Conservation (phyloP, 2,113 vertebrate species). For the Thomomys bottae region DNA sequence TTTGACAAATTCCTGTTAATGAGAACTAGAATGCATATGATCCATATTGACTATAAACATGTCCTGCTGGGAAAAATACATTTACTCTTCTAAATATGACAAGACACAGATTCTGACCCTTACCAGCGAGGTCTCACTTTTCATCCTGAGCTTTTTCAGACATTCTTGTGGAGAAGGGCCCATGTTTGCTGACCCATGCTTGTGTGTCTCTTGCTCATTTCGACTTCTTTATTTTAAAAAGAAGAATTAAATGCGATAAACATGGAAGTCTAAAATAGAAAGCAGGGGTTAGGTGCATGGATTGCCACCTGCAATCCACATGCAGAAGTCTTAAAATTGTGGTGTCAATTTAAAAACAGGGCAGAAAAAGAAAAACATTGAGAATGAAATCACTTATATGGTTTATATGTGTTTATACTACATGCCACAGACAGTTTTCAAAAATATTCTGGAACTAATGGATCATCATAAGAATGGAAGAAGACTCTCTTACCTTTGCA, state of each 20-base stretch:
- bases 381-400: background rate
- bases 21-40: background rate
- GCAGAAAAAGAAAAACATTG: background rate
- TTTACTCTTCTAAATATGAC: background rate
- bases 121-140: constrained; percentile 62
- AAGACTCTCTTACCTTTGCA: background rate
- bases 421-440: background rate
- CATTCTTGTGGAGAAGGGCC: constrained; percentile 74
- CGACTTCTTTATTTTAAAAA: constrained; percentile 54
- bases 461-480: background rate
- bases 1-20: too few relatives aligned
- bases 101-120: background rate
- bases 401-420: background rate
- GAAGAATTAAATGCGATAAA: background rate
- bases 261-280: background rate
- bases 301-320: background rate
- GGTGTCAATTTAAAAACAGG: background rate
- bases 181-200: background rate
- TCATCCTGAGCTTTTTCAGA: constrained; percentile 72
- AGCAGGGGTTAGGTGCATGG: background rate
- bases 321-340: background rate
- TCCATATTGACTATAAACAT: background rate
- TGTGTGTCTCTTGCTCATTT: constrained; percentile 55
- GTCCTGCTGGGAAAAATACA: background rate
- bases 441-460: background rate